phyloP scores from a whole-genome alignment of 92 coral and sea anemone genomes.

The Umimayanthus kanabou region DNA sequence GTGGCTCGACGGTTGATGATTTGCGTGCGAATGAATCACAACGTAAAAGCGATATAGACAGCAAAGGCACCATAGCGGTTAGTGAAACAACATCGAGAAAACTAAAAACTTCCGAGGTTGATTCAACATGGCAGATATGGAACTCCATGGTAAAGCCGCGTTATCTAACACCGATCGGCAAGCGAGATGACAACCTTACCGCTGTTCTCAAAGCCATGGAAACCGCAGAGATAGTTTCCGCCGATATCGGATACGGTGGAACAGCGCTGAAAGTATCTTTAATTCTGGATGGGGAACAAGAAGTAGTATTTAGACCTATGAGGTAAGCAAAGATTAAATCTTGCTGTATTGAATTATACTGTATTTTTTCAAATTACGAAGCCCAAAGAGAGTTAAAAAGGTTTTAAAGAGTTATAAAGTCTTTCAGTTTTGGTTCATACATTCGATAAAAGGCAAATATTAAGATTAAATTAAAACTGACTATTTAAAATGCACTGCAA shows the following conservation, averaged over 20 bases:
- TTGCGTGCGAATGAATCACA: background rate
- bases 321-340: conserved; percentile 52
- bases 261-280: conserved; percentile 90
- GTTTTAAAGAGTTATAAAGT: too few species aligned
- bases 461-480: too few species aligned
- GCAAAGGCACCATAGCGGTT: background rate
- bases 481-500: too few species aligned
- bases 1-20: background rate
- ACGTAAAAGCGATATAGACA: background rate
- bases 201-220: conserved; percentile 78
- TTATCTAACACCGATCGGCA: conserved; percentile 53
- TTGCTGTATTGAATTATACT: background rate
- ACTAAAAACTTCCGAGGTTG: conserved; percentile 52
- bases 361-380: background rate
- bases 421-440: too few species aligned
- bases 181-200: conserved; percentile 51
- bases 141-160: conserved; percentile 79
- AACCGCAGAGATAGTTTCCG: conserved; percentile 69
- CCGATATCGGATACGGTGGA: conserved; percentile 81
- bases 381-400: background rate
- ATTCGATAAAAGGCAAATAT: too few species aligned
- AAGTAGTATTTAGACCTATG: conserved; percentile 89
- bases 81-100: background rate
- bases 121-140: conserved; percentile 88
- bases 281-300: conserved; percentile 87